phyloP scores from a whole-genome alignment of 2,888 invertebrate genomes.

The Rugalucina vietnamica region DNA sequence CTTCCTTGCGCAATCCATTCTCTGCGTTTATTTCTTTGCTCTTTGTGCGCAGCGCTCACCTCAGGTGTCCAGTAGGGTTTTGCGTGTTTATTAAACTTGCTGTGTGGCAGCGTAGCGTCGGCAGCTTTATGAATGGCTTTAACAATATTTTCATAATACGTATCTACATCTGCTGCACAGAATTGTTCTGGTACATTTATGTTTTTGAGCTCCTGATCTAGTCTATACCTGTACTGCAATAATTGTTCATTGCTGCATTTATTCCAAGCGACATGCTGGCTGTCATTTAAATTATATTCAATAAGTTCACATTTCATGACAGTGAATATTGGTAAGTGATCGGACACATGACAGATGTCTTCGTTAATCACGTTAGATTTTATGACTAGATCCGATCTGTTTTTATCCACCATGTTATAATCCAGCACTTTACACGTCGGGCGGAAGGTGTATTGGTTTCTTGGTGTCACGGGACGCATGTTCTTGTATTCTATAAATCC shows the following conservation, averaged over 20 bases:
- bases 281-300: background rate
- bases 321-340: background rate
- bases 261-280: background rate
- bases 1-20: background rate
- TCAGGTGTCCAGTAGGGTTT: conserved; percentile 43
- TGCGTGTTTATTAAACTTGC: conserved; percentile 22
- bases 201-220: background rate
- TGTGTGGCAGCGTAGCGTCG: background rate
- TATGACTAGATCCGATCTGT: background rate
- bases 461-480: background rate
- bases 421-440: background rate
- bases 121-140: background rate
- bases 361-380: background rate
- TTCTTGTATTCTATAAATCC: no score
- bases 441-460: background rate
- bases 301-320: background rate
- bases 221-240: background rate
- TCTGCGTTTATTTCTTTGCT: conserved; percentile 7
- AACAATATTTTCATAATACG: background rate
- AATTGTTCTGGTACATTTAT: background rate
- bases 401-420: background rate
- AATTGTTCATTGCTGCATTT: background rate
- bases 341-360: background rate
- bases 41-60: conserved; percentile 26
- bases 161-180: background rate